Conservation (phyloP, 2,113 vertebrate genomes). For the Leuciscus idus region DNA sequence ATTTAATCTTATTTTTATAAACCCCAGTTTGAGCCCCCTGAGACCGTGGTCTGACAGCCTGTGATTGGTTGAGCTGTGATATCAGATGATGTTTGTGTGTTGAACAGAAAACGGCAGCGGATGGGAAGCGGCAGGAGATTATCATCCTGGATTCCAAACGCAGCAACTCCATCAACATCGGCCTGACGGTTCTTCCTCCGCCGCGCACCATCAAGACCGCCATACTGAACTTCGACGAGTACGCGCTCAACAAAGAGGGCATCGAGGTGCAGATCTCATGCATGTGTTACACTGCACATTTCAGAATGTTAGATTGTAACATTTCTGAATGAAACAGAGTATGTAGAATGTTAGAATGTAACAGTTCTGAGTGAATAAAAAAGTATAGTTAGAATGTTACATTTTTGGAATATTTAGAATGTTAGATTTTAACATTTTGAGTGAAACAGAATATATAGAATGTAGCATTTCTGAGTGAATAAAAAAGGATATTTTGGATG, state of each 20-base stretch:
- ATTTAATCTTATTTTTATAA: too few relatives aligned
- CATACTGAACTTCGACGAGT: slow-evolving; percentile 97
- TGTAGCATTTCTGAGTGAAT: not conserved
- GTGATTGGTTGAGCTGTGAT: too few relatives aligned
- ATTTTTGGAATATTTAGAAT: not conserved
- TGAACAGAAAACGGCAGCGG: slow-evolving; percentile 88
- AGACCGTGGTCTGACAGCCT: too few relatives aligned
- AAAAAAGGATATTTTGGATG: too few relatives aligned
- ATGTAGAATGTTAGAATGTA: not conserved
- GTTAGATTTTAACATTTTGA: not conserved
- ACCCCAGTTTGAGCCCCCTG: too few relatives aligned
- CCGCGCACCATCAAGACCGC: slow-evolving; percentile 97
- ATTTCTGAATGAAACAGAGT: not conserved
- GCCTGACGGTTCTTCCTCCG: slow-evolving; percentile 92
- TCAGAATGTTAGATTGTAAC: not conserved
- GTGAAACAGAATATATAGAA: not conserved
- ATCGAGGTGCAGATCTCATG: slow-evolving; percentile 84
- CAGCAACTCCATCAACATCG: slow-evolving; percentile 97
- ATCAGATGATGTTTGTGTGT: not conserved
- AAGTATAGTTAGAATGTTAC: not conserved
- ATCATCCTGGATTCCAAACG: slow-evolving; percentile 96
- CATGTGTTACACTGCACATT: not conserved
- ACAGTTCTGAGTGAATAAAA: not conserved
- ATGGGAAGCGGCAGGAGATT: slow-evolving; percentile 93
- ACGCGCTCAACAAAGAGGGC: slow-evolving; percentile 98